Base-by-base conservation (phyloP, 2,797 vertebrate species). In the Platyrinchus mystaceus region DNA sequence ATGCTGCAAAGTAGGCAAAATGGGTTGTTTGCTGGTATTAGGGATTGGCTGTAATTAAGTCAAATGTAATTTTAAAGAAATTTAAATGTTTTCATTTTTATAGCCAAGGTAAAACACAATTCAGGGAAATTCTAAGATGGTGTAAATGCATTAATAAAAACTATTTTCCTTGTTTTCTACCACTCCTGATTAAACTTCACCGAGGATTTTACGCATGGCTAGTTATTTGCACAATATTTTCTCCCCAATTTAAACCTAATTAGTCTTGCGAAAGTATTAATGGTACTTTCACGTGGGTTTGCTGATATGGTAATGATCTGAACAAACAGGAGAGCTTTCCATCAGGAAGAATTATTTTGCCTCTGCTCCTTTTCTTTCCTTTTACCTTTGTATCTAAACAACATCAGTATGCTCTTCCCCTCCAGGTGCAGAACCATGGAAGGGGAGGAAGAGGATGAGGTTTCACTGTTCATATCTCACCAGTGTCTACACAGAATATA, bases 21-120 rank as follows among this genome's bases (percentile, higher is more conserved):
- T 95, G 90, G 95, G 93, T 95, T 89, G 95, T 97, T 96, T 95
- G 62, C 93, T 85, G 91, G 96, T 96, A 97, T 97, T 94, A 93
- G 95, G 96, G 96, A 97, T 95, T 70, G 81, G 92, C 94, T 93
- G 84, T 97, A 97, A 98, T 98, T 98, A 98, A 98, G 93, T 89
- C 93, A 97, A 98, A 98, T 97, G 95, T 96, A 97, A 98, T 98
- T 98, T 97, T 97, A 98, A 98, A 98, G 97, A 98, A 97, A 98
- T 98, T 97, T 98, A 98, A 98, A 98, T 98, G 97, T 98, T 98
- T 97, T 97, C 97, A 96, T 97, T 96, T 97, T 97, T 94, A 96
- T 95, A 96, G 97, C 94, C 95, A 97, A 97, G 97, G 97, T 97
- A 97, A 97, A 98, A 97, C 94, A 97, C 90, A 89, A 96, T 97